Conservation (phyloP, 1,140 invertebrate species). For the Lethocerus indicus region DNA sequence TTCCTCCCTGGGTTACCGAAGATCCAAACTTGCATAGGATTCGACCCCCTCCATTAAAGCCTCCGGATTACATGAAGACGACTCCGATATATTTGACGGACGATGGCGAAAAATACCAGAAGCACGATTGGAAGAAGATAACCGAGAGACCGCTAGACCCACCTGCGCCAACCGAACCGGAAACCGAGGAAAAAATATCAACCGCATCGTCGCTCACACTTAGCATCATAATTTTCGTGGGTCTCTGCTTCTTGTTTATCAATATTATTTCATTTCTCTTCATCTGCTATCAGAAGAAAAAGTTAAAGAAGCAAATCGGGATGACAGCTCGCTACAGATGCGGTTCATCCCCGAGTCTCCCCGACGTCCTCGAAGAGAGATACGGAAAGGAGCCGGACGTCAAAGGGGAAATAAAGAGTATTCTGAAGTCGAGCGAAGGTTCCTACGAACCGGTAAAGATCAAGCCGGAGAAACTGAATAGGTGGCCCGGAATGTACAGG, state of each 20-base stretch:
- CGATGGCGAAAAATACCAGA: too few species aligned
- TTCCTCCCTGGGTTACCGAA: too few species aligned
- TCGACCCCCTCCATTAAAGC: too few species aligned
- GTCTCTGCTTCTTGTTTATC: conserved; percentile 59
- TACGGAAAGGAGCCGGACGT: conserved; percentile 16
- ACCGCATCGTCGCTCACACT: conserved; percentile 27
- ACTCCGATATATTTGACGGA: too few species aligned
- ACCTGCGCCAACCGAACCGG: conserved; percentile 1
- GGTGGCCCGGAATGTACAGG: conserved; percentile 43
- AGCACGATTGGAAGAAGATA: too few species aligned
- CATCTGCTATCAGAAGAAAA: conserved; percentile 57
- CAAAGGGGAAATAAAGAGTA: conserved; percentile 28
- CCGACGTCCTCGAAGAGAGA: conserved; percentile 18
- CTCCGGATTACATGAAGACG: too few species aligned
- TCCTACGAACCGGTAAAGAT: conserved; percentile 34
- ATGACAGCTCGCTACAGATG: conserved; percentile 26
- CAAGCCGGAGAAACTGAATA: conserved; percentile 27
- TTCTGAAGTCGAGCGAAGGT: conserved; percentile 33
- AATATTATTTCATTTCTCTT: conserved; percentile 60
- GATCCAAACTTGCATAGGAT: too few species aligned
- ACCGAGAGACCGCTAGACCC: conserved; percentile 5
- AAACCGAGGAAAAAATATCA: conserved; percentile 5
- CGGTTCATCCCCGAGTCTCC: conserved; percentile 9
- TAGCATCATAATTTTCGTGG: conserved; percentile 56
- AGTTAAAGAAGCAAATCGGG: conserved; percentile 29